These are phyloP conservation scores for Patella ulyssiponensis DNA, from an alignment of 2,888 invertebrate species.

Conservation along the genomic window DNA sequence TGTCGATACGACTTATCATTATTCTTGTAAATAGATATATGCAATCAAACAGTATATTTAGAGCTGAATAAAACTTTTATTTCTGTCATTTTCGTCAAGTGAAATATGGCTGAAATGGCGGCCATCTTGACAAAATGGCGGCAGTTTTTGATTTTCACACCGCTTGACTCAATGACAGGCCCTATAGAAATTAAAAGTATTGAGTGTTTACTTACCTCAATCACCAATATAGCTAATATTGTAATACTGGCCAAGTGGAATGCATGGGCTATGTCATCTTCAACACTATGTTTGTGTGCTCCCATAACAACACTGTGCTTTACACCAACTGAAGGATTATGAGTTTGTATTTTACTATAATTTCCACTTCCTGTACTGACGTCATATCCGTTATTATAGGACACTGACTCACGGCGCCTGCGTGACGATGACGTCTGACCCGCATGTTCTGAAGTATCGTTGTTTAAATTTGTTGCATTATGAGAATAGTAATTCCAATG, in stretches of 20 bases:
- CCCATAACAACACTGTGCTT: constrained; percentile 10
- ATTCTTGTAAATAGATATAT: too few relatives aligned
- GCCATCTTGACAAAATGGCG: too few relatives aligned
- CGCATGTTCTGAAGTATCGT: constrained; percentile 12
- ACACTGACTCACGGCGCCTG: neutral
- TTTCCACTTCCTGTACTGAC: neutral
- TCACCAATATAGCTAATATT: constrained; percentile 53
- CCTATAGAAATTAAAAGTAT: neutral
- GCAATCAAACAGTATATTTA: too few relatives aligned
- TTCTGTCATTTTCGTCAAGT: too few relatives aligned
- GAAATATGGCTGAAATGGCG: too few relatives aligned
- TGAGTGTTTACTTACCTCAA: constrained; percentile 51
- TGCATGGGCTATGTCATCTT: constrained; percentile 60
- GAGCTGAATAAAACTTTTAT: too few relatives aligned
- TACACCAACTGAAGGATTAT: neutral
- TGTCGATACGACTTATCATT: too few relatives aligned
- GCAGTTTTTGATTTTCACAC: too few relatives aligned
- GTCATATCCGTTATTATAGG: neutral
- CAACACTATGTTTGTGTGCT: constrained; percentile 39
- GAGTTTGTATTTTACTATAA: neutral
- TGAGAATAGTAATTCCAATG: constrained; percentile 29
- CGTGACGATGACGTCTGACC: constrained; percentile 13
- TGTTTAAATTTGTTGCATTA: constrained; percentile 10
- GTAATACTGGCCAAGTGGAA: constrained; percentile 61
- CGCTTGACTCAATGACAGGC: neutral